Evolutionary conservation across 2,888 invertebrate species (phyloP).

Genomic region (Margaritifera margaritifera): DNA sequence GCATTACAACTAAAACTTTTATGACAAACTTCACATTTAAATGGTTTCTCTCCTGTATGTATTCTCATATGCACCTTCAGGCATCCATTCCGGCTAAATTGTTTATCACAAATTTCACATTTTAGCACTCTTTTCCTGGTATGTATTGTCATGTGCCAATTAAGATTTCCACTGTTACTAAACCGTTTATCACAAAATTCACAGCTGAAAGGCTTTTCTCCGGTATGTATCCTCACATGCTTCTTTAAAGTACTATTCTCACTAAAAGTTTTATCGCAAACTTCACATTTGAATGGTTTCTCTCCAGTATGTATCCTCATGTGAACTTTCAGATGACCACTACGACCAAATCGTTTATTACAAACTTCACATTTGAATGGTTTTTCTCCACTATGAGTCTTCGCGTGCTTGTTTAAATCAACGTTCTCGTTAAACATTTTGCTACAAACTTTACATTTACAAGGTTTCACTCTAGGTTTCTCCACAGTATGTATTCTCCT

Average conservation of each 20-base stretch:
- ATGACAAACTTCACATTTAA: constrained; percentile 1
- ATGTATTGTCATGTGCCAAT: not conserved
- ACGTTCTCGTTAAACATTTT: no score
- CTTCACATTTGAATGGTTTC: constrained; percentile 2
- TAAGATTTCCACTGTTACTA: not conserved
- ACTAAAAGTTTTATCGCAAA: constrained; percentile 2
- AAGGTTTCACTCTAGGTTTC: no score
- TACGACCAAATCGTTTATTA: no score
- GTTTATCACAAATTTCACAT: constrained; percentile 3
- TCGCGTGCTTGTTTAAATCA: no score
- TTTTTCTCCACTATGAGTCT: no score
- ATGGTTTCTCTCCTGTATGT: not conserved
- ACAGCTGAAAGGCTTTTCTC: constrained; percentile 1
- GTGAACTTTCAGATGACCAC: constrained; percentile 1
- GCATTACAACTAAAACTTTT: constrained; percentile 1
- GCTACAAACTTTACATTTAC: no score
- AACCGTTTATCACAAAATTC: constrained; percentile 3
- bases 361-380: no score
- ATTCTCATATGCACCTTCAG: not conserved
- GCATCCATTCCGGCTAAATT: not conserved
- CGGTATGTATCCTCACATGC: constrained; percentile 1
- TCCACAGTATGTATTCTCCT: no score
- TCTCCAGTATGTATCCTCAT: constrained; percentile 5
- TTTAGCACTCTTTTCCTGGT: not conserved
- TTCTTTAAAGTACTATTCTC: not conserved